phyloP scores from a whole-genome alignment of 2,113 vertebrate species.

The Megaleporinus macrocephalus region DNA sequence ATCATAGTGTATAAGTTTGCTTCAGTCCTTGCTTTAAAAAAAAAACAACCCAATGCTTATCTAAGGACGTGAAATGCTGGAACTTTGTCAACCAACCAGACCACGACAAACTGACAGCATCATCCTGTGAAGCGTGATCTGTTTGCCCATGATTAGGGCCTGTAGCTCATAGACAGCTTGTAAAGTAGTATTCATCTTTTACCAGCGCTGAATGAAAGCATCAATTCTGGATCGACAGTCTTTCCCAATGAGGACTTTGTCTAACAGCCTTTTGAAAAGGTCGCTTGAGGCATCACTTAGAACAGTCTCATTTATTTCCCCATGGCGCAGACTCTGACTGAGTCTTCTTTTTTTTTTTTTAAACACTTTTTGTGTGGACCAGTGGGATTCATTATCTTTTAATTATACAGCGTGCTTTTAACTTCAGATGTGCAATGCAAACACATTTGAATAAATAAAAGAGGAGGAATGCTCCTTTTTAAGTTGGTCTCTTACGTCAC shows the following conservation, averaged over 20 bases:
- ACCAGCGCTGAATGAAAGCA: background rate
- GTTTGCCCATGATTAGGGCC: background rate
- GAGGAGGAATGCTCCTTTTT: background rate
- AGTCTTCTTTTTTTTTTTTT: background rate
- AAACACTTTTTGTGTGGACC: conserved; percentile 10
- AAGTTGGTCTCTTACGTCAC: background rate
- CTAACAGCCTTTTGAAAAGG: background rate
- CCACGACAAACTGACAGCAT: background rate
- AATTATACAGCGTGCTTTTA: conserved; percentile 64
- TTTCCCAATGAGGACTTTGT: background rate
- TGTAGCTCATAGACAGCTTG: background rate
- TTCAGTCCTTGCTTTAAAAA: background rate
- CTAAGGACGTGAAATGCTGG: background rate
- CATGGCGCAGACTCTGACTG: background rate
- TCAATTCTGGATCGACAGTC: background rate
- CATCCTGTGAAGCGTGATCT: background rate
- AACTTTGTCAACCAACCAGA: background rate
- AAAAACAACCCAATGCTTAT: background rate
- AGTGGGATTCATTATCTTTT: conserved; percentile 23
- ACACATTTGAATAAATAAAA: background rate
- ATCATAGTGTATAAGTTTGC: background rate
- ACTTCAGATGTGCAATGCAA: conserved; percentile 57
- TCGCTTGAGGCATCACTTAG: background rate
- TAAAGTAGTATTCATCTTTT: background rate
- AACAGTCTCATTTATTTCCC: background rate